These are phyloP conservation scores for Drosophila algonquin DNA, from an alignment of 2,888 invertebrate species.

Conservation along the genomic window DNA sequence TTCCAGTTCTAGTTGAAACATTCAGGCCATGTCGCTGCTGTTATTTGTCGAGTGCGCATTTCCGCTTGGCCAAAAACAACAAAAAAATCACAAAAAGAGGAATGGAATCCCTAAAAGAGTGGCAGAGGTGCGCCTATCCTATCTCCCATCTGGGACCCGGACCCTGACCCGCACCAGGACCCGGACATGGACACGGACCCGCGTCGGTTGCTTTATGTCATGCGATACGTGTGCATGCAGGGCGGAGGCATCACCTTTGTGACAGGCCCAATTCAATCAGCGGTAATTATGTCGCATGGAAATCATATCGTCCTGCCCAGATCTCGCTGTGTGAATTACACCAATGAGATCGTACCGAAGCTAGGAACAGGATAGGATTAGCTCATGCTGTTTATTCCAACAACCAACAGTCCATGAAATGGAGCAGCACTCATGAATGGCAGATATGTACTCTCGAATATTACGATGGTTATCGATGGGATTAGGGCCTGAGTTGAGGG, in stretches of 20 bases:
- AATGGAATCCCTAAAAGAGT: not conserved
- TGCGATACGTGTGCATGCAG: slow-evolving; percentile 58
- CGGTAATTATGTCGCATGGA: slow-evolving; percentile 80
- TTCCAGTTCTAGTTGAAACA: slow-evolving; percentile 17
- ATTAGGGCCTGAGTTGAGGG: not conserved
- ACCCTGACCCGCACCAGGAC: not conserved
- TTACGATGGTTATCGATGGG: slow-evolving; percentile 21
- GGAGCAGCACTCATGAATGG: slow-evolving; percentile 12
- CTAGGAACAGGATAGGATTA: slow-evolving; percentile 2
- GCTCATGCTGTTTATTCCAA: slow-evolving; percentile 16
- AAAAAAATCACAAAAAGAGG: not conserved
- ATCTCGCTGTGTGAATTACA: slow-evolving; percentile 9
- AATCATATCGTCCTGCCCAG: slow-evolving; percentile 59
- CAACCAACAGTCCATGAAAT: not conserved
- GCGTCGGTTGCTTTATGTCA: slow-evolving; percentile 63
- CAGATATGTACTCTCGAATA: not conserved
- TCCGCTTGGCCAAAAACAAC: slow-evolving; percentile 47
- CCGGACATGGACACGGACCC: slow-evolving; percentile 7
- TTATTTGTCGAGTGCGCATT: slow-evolving; percentile 46
- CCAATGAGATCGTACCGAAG: not conserved
- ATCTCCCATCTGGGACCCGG: slow-evolving; percentile 49
- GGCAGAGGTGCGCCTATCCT: slow-evolving; percentile 31
- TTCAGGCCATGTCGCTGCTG: slow-evolving; percentile 8
- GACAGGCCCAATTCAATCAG: slow-evolving; percentile 65
- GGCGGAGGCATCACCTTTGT: slow-evolving; percentile 54